Evolutionary conservation across 2,888 invertebrate species (phyloP), one percentile per base, ranked within the genome.

Genomic region (Andrena bicolor): DNA sequence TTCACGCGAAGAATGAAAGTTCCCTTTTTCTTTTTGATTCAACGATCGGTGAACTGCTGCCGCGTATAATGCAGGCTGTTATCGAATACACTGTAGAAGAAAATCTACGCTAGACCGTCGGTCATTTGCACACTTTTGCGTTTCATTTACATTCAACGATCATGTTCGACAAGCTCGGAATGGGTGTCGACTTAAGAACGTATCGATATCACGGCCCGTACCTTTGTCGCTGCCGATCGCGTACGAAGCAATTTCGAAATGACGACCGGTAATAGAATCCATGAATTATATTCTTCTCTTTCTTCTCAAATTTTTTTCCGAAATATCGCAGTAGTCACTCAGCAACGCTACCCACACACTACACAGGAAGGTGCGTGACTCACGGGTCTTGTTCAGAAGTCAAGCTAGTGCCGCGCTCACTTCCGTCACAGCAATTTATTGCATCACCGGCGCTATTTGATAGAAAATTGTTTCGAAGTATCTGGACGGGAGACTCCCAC

Each of bases 371-470:
- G 70, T 64, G 79, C 68, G 63, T 85, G 85, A 85, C 71, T 85
- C 85, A 85, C 82, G 61, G 32, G 53, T 77, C 71, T 63, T 76
- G 80, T 70, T 73, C 80, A 80, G 84, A 76, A 84, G 84, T 84
- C 76, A 82, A 80, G 61, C 78, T 76, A 75, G 78, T 66, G 61
- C 82, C 28, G 75, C 65, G 30, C 70, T 84, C 84, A 82, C 84
- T 82, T 85, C 85, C 84, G 85, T 82, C 85, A 82, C 76, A 49
- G 66, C 49, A 69, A 79, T 84, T 84, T 82, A 85, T 84, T 84
- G 82, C 85, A 72, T 84, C 84, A 85, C 71, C 48, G 32, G 32
- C 32, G 76, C 74, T 76, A 70, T 82, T 85, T 75, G 79, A 85
- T 84, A 84, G 79, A 85, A 85, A 84, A 82, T 76, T 84, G 76